Evolutionary conservation across 2,888 invertebrate genomes (phyloP), one percentile per base, ranked within the genome.

Genomic region (Horisme vitalbata): DNA sequence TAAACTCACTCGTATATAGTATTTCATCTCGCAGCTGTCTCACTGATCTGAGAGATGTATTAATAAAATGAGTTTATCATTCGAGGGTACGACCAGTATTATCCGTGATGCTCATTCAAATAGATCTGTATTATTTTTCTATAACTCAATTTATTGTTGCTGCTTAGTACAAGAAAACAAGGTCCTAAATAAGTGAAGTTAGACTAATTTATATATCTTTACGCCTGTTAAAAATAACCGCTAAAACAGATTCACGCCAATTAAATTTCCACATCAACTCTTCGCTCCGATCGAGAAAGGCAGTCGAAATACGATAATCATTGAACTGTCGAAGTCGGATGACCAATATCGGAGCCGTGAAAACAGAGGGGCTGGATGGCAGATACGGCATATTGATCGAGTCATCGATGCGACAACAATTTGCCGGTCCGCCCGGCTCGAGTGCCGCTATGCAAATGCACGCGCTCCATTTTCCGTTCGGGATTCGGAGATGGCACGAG

Each of bases 391-490:
- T 84, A 85, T 86, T 79, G 85, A 86, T 84, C 81, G 79, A 83
- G 75, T 74, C 75, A 83, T 80, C 79, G 81, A 80, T 81, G 84
- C 83, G 80, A 78, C 84, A 79, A 81, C 84, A 87, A 87, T 87
- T 87, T 87, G 81, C 86, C 87, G 86, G 82, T 85, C 82, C 73
- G 79, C 75, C 83, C 84, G 81, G 65, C 70, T 74, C 72, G 75
- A 79, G 79, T 69, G 79, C 71, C 70, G 77, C 81, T 88, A 89
- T 89, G 87, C 86, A 87, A 89, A 89, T 89, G 84, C 68, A 63
- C 70, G 74, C 70, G 79, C 75, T 82, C 80, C 78, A 81, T 85
- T 85, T 85, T 85, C 79, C 83, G 80, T 79, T 79, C 66, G 71
- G 75, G 60, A n/a, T n/a, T 70, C 75, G 71, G 52, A 56, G 65